Base-by-base conservation (phyloP, 1,140 invertebrate species). In the Drosophila subpulchrella region DNA sequence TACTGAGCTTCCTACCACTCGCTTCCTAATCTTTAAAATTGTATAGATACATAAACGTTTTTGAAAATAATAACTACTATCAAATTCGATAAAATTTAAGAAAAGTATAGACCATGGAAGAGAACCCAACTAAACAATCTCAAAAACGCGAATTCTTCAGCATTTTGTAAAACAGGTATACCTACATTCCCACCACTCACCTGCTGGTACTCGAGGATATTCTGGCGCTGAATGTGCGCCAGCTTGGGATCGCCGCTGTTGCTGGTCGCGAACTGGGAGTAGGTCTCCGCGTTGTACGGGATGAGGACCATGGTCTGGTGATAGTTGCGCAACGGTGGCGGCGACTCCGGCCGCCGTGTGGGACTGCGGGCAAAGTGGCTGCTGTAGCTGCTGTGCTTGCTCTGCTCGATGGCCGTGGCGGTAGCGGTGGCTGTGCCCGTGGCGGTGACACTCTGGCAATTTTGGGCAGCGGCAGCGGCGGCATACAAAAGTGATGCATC, bases 261-360 rank as follows among this genome's bases (percentile, higher is more conserved):
- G 78, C 73, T 84, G 51, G 85, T 90, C 72, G 91, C 92, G 59
- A 92, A 91, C 74, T 92, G 83, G 46, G 90, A 92, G 70, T 92
- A 92, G 34, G 89, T 89, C 71, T 92, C 90, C 34, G 92, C 94
- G 74, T 94, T 96, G 85, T 96, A 96, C 1, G 96, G 96, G 34
- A 96, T 95, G 53, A 96, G 94, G n/a, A 95, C 95, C 93, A 96
- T 95, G 0, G 96, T 95, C 72, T 95, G 95, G 62, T 95, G 95
- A 78, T 95, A 94, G 67, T 93, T 94, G 30, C 94, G 93, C 13
- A 95, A 93, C 6, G 95, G 95, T 0, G 95, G 95, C 8, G 95
- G 95, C 0, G 95, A 95, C 91, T 95, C 94, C 0, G 95, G 95
- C 20, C 95, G 86, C 13, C 94, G 81, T 34, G 92, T 92, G 6